Conservation (phyloP, 2,113 vertebrate genomes). For the Fukomys damarensis region DNA sequence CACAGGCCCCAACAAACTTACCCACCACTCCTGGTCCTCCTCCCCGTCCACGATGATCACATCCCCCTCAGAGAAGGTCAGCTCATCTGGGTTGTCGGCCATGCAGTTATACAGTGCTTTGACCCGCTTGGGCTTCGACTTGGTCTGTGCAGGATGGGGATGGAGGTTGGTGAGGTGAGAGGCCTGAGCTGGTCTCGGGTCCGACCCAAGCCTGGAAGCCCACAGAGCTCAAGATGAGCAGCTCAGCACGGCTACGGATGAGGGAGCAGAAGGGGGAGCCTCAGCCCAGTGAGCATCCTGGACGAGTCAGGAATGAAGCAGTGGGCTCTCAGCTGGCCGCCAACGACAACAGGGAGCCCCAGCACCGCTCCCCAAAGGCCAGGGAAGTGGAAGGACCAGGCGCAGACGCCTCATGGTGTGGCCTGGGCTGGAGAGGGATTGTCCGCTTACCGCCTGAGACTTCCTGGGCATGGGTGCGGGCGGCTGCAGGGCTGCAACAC, state of each 20-base stretch:
- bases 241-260: neutral
- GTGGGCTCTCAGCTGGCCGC: neutral
- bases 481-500: slow-evolving; percentile 89
- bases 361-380: accelerated
- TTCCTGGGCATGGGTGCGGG: slow-evolving; percentile 95
- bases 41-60: slow-evolving; percentile 96
- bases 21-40: slow-evolving; percentile 98
- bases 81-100: slow-evolving; percentile 95
- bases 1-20: slow-evolving; percentile 82
- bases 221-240: too few species aligned
- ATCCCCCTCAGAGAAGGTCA: slow-evolving; percentile 95
- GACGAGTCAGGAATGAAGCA: neutral
- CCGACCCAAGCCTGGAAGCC: neutral
- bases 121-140: slow-evolving; percentile 92
- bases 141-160: slow-evolving; percentile 85
- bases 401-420: neutral
- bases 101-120: slow-evolving; percentile 96
- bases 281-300: accelerated
- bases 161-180: too few species aligned
- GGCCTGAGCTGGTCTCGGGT: neutral
- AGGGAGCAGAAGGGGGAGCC: neutral
- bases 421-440: too few species aligned
- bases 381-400: neutral
- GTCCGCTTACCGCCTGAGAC: slow-evolving; percentile 89
- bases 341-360: neutral